Conservation (phyloP, 2,113 vertebrate species). For the Tursiops truncatus region DNA sequence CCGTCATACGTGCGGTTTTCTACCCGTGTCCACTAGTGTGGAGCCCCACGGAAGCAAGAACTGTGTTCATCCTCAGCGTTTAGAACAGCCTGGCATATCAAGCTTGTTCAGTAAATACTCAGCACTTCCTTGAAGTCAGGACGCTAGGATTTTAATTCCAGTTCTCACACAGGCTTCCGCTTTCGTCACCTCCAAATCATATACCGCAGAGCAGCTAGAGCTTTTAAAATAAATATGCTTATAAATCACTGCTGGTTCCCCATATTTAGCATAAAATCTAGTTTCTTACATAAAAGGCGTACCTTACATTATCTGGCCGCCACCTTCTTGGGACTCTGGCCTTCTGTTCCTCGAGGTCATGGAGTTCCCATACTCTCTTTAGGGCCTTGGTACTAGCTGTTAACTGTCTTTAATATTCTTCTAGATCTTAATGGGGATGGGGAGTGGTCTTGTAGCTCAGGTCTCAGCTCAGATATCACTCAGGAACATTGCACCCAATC, state of each 20-base stretch:
- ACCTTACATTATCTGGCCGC: neutral
- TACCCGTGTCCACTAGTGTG: neutral
- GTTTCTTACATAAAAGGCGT: neutral
- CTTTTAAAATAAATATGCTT: neutral
- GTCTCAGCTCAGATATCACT: neutral
- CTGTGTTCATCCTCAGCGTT: neutral
- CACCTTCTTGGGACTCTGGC: neutral
- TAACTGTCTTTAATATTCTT: neutral
- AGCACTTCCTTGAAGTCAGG: neutral
- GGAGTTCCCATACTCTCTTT: neutral
- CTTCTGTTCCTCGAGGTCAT: neutral
- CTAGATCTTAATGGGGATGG: neutral
- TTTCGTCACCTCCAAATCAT: neutral
- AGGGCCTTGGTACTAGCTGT: neutral
- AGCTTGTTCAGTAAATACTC: neutral
- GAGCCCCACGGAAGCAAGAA: neutral
- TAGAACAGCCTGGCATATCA: neutral
- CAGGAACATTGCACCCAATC: neutral
- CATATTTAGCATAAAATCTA: neutral
- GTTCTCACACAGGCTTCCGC: neutral
- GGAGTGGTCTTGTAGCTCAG: neutral
- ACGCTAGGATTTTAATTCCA: neutral
- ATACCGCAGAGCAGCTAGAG: neutral
- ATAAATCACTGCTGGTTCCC: neutral
- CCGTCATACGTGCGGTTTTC: accelerated